Percentiles rank a stretch among this genome's conserved stretches.
phyloP scores from a whole-genome alignment of 2,888 invertebrate species.

The Parochlus steinenii region DNA sequence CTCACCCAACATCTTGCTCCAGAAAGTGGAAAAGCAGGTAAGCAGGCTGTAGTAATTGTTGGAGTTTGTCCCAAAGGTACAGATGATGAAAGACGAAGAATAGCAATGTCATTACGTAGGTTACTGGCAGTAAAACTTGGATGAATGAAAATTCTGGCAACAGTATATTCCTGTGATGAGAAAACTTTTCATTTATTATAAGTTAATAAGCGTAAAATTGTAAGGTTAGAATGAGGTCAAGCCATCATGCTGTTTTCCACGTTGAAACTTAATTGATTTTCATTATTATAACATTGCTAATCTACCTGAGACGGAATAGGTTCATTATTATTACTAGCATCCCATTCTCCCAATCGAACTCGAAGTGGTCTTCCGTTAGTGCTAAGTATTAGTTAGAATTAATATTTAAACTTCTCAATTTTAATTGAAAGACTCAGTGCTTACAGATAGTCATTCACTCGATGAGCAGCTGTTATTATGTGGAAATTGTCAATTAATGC shows the following conservation, averaged over 20 bases:
- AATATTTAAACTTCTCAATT: not conserved
- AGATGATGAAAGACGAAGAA: slow-evolving; percentile 45
- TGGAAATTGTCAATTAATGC: slow-evolving; percentile 49
- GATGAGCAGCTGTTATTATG: slow-evolving; percentile 58
- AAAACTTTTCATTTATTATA: no score
- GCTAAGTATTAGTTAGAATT: not conserved
- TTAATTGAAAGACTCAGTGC: slow-evolving; percentile 18
- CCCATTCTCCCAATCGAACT: slow-evolving; percentile 61
- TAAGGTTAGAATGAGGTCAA: no score
- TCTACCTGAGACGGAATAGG: slow-evolving; percentile 46
- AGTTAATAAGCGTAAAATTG: no score
- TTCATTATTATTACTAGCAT: slow-evolving; percentile 38
- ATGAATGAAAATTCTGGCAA: slow-evolving; percentile 40
- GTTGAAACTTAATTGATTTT: no score
- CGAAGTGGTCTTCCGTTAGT: slow-evolving; percentile 30
- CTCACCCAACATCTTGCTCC: slow-evolving; percentile 32
- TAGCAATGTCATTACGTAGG: slow-evolving; percentile 65
- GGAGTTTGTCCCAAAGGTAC: slow-evolving; percentile 37
- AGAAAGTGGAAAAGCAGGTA: slow-evolving; percentile 32
- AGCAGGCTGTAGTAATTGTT: slow-evolving; percentile 44
- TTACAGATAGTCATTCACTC: slow-evolving; percentile 41
- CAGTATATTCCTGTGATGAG: slow-evolving; percentile 41
- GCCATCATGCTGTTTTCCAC: no score
- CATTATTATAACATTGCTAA: no score
- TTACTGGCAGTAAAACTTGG: slow-evolving; percentile 53